Conservation (phyloP, 2,888 invertebrate species). For the Temnothorax ravouxi region DNA sequence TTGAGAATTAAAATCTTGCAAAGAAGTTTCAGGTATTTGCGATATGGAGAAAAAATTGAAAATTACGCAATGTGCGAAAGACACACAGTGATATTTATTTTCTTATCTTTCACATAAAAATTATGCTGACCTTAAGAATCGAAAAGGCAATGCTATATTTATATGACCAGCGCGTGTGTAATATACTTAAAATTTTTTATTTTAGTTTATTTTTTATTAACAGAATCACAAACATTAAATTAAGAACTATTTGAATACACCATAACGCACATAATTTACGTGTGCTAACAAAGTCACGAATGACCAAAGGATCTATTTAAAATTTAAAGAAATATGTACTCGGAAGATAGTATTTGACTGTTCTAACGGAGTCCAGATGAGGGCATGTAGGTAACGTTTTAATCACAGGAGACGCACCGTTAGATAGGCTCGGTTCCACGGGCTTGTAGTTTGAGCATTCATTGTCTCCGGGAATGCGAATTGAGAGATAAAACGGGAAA, state of each 20-base stretch:
- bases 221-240: not conserved
- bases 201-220: not conserved
- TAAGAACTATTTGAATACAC: not conserved
- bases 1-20: not conserved
- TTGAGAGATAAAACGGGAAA: constrained; percentile 85
- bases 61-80: not conserved
- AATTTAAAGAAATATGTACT: constrained; percentile 18
- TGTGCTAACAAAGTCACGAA: constrained; percentile 6
- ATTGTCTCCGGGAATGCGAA: constrained; percentile 83
- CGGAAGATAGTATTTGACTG: constrained; percentile 38
- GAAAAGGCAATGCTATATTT: constrained; percentile 1
- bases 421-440: constrained; percentile 80
- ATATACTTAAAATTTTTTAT: not conserved
- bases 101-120: not conserved
- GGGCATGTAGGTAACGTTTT: constrained; percentile 75
- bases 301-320: not conserved
- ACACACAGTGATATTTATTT: not conserved
- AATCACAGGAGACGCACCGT: constrained; percentile 82
- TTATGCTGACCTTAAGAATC: not conserved
- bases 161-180: not conserved
- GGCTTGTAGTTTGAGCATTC: constrained; percentile 82
- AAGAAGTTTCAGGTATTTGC: not conserved
- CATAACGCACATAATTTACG: not conserved
- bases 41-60: not conserved
- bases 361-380: constrained; percentile 18